Percentiles rank a stretch among this genome's conserved stretches.
phyloP scores from a whole-genome alignment of 2,113 vertebrate species.

The Beaufortia kweichowensis region DNA sequence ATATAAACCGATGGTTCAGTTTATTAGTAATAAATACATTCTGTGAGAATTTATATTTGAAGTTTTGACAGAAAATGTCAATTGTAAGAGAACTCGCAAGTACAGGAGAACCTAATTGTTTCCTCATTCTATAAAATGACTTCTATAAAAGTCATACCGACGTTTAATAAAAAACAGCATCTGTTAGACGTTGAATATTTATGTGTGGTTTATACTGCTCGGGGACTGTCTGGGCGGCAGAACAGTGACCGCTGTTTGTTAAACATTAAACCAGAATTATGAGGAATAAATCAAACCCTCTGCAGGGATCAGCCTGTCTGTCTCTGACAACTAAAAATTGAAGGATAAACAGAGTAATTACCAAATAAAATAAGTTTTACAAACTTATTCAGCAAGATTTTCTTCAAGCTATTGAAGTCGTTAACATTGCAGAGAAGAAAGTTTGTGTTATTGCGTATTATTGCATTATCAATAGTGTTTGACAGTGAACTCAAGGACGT shows the following conservation, averaged over 20 bases:
- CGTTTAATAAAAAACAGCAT: constrained; percentile 70
- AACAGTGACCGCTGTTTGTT: constrained; percentile 67
- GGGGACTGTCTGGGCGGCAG: constrained; percentile 66
- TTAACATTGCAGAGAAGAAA: too few species aligned
- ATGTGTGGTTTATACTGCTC: constrained; percentile 52
- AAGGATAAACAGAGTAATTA: too few species aligned
- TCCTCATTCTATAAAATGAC: constrained; percentile 62
- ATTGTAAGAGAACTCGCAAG: constrained; percentile 56
- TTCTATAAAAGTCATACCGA: constrained; percentile 73
- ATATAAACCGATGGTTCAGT: too few species aligned
- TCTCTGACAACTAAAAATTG: background rate
- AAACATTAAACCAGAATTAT: constrained; percentile 75
- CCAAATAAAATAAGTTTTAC: too few species aligned
- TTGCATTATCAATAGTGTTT: too few species aligned
- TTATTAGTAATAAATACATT: too few species aligned
- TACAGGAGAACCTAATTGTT: constrained; percentile 62
- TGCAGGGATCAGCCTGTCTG: constrained; percentile 31
- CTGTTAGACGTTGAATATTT: constrained; percentile 63
- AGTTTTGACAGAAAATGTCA: too few species aligned
- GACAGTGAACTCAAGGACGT: too few species aligned
- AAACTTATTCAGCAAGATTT: too few species aligned
- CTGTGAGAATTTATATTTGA: too few species aligned
- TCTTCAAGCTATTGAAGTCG: too few species aligned
- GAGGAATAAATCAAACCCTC: constrained; percentile 67
- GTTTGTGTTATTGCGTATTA: too few species aligned